Evolutionary conservation across 2,888 invertebrate species (phyloP), one percentile per base, ranked within the genome.

Genomic region (Margaritifera margaritifera): DNA sequence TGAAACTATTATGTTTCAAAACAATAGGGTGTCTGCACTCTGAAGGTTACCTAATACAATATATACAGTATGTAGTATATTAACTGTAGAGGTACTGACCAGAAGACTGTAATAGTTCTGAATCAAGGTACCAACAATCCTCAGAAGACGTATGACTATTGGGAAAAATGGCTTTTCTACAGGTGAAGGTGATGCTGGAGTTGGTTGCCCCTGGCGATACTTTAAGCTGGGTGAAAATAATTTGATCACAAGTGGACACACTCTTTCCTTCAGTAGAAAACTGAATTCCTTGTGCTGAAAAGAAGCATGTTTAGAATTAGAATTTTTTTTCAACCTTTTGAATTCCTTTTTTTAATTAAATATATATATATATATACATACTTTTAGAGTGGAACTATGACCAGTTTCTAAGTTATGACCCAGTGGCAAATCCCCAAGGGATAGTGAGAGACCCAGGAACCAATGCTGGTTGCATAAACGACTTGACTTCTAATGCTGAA

Each of bases 201-300:
- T 75, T 20, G 85, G 85, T 15, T 82, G 73, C 11, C 88, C 88
- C 71, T 89, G 89, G 61, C 96, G 93, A 90, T 96, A 97, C 84
- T 99, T 99, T n/a, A 99, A 95, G 89, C 98, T 99, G 19, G 99
- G 99, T 31, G 99, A 99, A 90, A 99, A 99, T 72, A 99, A 91
- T 90, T 98, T 96, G 79, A 99, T 99, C n/a, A 99, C 96, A 83
- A 99, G 92, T 0, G 99, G 98, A 89, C 99, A 99, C 0, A 99
- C 98, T 76, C 97, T 93, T 89, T 99, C 99, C 89, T 98, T 99
- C 66, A 99, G 90, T 53, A 99, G 91, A 87, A 97, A 95, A 83
- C 96, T 94, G 89, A 99, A 98, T 89, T 99, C 98, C 6, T 94
- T 93, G 91, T 97, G 96, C 95, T 97, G 81, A 54, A 81, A 82